Base-by-base conservation (phyloP, 2,113 vertebrate genomes). In the Phoxinus phoxinus region DNA sequence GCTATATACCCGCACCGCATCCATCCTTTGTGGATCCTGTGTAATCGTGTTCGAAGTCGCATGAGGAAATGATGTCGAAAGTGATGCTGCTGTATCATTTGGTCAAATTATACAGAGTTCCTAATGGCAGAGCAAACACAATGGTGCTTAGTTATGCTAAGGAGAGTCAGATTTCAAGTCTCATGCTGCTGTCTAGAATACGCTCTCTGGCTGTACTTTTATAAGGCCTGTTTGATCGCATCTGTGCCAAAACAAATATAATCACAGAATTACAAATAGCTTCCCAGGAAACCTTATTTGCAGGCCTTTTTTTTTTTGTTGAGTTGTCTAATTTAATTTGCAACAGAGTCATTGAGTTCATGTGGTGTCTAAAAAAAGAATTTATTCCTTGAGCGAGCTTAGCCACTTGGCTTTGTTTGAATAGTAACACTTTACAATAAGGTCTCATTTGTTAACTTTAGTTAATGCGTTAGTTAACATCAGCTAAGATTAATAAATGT, bases 161-260 rank as follows among this genome's bases (percentile, higher is more conserved):
- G 32, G 51, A 87, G 86, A 65, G 67, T 84, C 75, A 8, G n/a
- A 56, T 84, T 87, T 67, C 44, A 73, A 46, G 75, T 23, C 56
- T 72, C 61, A 72, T 6, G n/a, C 51, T 79, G 74, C 63, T 72
- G 53, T 81, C 76, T 74, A 17, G 65, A 80, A 32, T 51, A 7
- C n/a, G n/a, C 32, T 58, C 35, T 73, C 30, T 9, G 30, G n/a
- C 51, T 79, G 37, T 15, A 15, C 79, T 4, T 19, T 83, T 19
- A 32, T 83, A 23, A 41, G 59, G 59, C 61, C 46, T 73, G 48
- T 65, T 75, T 71, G 81, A 65, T 86, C 19, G 32, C 17, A 0
- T 72, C 23, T 35, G 37, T 71, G 61, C 80, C 74, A 58, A 56
- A 41, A 35, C 30, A 63, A 86, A 82, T 63, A 51, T 56, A 48